These are phyloP conservation scores for Stichopus horrens DNA, from an alignment of 53 echinoderm and acorn worm genomes.

Conservation along the genomic window DNA sequence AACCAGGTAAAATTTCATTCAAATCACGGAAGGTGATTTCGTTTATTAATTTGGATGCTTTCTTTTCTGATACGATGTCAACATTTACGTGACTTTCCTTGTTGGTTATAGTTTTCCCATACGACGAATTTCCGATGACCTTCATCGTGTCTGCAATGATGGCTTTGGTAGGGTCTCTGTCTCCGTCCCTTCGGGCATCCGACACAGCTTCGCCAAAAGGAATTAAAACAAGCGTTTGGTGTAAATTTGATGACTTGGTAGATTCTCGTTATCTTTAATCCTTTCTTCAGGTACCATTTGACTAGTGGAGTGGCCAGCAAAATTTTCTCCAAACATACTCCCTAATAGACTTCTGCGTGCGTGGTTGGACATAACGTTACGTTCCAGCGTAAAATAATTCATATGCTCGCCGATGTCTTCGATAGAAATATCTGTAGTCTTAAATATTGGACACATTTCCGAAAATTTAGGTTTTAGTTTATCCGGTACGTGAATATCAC, in stretches of 20 bases:
- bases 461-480: no score
- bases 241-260: constrained; percentile 57
- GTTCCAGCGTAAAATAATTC: constrained; percentile 26
- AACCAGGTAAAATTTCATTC: constrained; percentile 18
- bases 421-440: constrained; percentile 25
- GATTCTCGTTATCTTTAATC: constrained; percentile 51
- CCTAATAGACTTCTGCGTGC: constrained; percentile 60
- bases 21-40: constrained; percentile 32
- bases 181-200: constrained; percentile 56
- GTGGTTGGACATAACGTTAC: constrained; percentile 51
- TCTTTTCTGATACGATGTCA: not conserved
- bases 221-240: constrained; percentile 46
- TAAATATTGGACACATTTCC: no score
- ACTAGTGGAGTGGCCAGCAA: constrained; percentile 53
- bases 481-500: constrained; percentile 48
- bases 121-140: constrained; percentile 58
- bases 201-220: constrained; percentile 58
- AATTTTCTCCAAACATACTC: constrained; percentile 63
- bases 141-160: constrained; percentile 64
- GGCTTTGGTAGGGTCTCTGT: constrained; percentile 47
- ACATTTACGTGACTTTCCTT: constrained; percentile 40
- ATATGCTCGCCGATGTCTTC: constrained; percentile 67
- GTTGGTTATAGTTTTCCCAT: constrained; percentile 59
- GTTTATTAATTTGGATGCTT: constrained; percentile 39
- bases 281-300: constrained; percentile 57